These are phyloP conservation scores for Formicarius rufipectus DNA, from an alignment of 2,113 vertebrate genomes.

Conservation along the genomic window DNA sequence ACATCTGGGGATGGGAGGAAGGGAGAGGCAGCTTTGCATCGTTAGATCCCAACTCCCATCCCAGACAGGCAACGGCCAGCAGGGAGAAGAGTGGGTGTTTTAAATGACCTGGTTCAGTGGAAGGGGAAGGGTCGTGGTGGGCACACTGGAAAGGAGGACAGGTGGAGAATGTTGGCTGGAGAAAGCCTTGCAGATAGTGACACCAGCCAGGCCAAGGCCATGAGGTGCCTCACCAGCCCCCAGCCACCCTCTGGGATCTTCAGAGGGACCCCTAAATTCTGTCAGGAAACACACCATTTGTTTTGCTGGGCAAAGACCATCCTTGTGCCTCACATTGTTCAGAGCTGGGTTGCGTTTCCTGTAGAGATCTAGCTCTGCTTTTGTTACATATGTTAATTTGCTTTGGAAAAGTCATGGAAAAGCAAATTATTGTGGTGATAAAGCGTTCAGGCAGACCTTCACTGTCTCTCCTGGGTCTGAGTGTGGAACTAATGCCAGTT, in stretches of 20 bases:
- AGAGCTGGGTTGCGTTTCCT: background rate
- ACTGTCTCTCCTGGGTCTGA: background rate
- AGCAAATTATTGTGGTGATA: background rate
- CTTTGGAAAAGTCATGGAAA: background rate
- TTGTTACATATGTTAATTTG: background rate
- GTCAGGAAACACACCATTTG: background rate
- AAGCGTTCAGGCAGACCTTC: background rate
- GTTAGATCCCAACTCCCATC: background rate
- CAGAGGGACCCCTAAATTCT: accelerated
- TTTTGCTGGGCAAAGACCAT: background rate
- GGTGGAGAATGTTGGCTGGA: background rate
- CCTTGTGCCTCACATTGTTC: background rate
- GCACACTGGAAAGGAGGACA: background rate
- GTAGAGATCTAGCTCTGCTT: background rate
- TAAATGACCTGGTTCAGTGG: background rate
- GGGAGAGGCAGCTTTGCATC: background rate
- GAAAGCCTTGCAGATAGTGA: background rate
- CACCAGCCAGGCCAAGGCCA: background rate
- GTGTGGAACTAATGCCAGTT: background rate
- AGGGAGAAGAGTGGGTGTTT: background rate
- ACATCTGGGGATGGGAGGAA: background rate
- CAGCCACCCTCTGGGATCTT: background rate
- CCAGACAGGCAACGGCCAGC: background rate
- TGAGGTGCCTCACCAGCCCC: background rate
- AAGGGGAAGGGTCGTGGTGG: background rate